Evolutionary conservation across 2,888 invertebrate species (phyloP).

Genomic region (Pogonocherus hispidulus): DNA sequence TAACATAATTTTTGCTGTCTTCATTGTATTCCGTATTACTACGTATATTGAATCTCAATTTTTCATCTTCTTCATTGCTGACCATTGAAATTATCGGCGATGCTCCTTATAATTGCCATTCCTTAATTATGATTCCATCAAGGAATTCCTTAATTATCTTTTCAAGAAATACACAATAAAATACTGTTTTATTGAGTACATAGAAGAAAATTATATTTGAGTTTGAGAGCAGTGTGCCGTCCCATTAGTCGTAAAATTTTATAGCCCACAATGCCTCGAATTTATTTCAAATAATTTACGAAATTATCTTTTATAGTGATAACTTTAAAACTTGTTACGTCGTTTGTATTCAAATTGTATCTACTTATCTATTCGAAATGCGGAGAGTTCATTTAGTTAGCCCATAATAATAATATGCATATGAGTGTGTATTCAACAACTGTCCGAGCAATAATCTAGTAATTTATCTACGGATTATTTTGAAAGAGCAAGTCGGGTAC

Average conservation of each 20-base stretch:
- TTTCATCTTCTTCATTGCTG: no score
- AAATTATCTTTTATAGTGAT: slow-evolving; percentile 40
- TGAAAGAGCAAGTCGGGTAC: slow-evolving; percentile 59
- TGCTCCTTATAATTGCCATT: no score
- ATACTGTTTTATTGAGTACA: slow-evolving; percentile 26
- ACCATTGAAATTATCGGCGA: no score
- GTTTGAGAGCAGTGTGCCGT: slow-evolving; percentile 15
- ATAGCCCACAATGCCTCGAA: slow-evolving; percentile 37
- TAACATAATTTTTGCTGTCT: no score
- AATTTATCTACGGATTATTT: slow-evolving; percentile 58
- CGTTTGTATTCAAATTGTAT: slow-evolving; percentile 44
- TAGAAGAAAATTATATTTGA: slow-evolving; percentile 36
- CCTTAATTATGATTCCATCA: no score
- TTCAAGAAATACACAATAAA: slow-evolving; percentile 25
- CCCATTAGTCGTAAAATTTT: slow-evolving; percentile 38
- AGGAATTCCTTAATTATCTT: slow-evolving; percentile 28
- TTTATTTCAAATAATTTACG: slow-evolving; percentile 39
- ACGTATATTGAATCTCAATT: no score
- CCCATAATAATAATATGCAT: slow-evolving; percentile 35
- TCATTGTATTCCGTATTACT: no score
- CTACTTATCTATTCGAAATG: slow-evolving; percentile 40
- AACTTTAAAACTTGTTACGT: slow-evolving; percentile 43
- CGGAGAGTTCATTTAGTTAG: slow-evolving; percentile 23
- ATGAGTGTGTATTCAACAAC: slow-evolving; percentile 40
- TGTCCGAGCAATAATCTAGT: slow-evolving; percentile 51